A percentile compares a stretch with the other conserved stretches of the same genome.
phyloP scores from a whole-genome alignment of 2,113 vertebrate genomes.

The Thalassarche chlororhynchos region DNA sequence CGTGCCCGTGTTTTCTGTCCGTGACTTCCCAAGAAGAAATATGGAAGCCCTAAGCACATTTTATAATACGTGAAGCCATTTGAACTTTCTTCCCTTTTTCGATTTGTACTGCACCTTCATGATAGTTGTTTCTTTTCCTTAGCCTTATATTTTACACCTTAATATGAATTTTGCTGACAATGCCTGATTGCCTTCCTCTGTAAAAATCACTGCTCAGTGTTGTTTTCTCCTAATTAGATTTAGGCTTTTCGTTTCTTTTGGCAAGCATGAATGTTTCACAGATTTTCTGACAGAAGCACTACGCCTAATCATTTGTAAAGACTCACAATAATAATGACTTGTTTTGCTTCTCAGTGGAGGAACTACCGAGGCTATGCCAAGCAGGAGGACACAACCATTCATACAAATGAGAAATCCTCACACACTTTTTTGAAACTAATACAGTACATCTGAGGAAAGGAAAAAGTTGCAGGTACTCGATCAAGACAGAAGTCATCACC shows the following conservation, averaged over 20 bases:
- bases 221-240: background rate
- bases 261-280: background rate
- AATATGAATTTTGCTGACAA: background rate
- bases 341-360: background rate
- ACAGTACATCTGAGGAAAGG: background rate
- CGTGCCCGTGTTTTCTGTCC: background rate
- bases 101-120: background rate
- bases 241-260: background rate
- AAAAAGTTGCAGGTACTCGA: background rate
- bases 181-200: background rate
- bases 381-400: background rate
- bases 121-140: background rate
- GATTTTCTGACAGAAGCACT: constrained; percentile 6
- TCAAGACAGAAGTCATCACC: background rate
- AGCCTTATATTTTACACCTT: background rate
- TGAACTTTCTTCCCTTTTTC: background rate
- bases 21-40: background rate
- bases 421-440: background rate
- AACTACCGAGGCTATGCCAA: background rate
- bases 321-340: background rate
- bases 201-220: background rate
- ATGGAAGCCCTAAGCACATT: background rate
- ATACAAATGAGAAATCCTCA: background rate
- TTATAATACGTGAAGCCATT: background rate
- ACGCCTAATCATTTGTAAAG: background rate